Conservation (phyloP, 2,113 vertebrate species). For the Ia io region DNA sequence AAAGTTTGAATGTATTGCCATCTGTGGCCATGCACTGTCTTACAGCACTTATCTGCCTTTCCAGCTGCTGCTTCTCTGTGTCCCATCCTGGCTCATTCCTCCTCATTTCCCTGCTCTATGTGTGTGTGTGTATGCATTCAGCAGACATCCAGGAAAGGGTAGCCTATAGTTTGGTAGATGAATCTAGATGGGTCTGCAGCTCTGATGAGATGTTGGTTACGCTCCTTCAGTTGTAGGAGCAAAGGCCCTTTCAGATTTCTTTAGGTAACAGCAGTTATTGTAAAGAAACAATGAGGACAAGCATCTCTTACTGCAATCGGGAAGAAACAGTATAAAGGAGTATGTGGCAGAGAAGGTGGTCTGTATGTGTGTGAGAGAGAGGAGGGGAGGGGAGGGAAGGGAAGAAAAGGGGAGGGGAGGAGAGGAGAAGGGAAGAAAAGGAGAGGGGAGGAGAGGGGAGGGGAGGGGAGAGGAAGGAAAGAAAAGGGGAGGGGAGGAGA, state of each 20-base stretch:
- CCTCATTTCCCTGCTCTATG: background rate
- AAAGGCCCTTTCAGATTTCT: background rate
- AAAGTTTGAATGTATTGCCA: background rate
- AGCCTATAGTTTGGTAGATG: background rate
- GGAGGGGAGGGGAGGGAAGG: no score
- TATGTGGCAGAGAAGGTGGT: no score
- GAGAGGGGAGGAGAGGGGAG: accelerated
- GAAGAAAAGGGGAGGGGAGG: background rate
- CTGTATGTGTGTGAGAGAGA: no score
- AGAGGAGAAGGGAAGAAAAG: no score
- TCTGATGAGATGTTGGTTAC: background rate
- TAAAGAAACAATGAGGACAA: background rate
- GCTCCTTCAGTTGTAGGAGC: background rate
- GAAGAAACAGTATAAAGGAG: background rate
- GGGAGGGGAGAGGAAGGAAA: no score
- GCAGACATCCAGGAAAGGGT: background rate
- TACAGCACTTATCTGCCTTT: background rate
- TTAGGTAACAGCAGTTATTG: background rate
- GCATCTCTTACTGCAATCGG: background rate
- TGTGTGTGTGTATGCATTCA: no score
- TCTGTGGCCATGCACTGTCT: background rate
- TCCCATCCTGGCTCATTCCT: background rate
- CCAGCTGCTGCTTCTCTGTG: background rate
- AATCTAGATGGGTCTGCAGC: background rate
- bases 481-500: background rate